A percentile compares a stretch with the other conserved stretches of the same genome.
phyloP scores from a whole-genome alignment of 2,113 vertebrate species.

The Callopanchax toddi region DNA sequence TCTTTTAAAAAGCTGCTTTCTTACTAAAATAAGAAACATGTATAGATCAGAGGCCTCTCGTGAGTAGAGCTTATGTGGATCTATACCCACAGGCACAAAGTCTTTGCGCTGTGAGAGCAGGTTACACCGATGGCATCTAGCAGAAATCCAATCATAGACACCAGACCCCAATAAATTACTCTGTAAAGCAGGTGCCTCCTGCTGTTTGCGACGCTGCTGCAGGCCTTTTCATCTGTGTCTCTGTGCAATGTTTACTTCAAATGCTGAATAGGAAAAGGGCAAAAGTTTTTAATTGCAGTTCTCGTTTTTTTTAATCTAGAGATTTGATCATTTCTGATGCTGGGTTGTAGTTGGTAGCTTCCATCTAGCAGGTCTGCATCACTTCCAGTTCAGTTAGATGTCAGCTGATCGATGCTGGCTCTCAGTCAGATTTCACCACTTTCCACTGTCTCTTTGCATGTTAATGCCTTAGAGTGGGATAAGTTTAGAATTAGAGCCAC shows the following conservation, averaged over 20 bases:
- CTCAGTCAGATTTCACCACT: slow-evolving; percentile 38
- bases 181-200: slow-evolving; percentile 62
- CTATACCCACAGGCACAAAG: slow-evolving; percentile 24
- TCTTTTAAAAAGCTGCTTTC: not conserved
- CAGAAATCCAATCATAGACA: slow-evolving; percentile 70
- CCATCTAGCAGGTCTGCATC: slow-evolving; percentile 29
- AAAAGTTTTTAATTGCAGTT: not conserved
- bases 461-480: slow-evolving; percentile 43
- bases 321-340: not conserved
- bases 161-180: slow-evolving; percentile 64
- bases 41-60: slow-evolving; percentile 5
- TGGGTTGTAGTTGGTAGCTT: too few relatives aligned
- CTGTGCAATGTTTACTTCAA: not conserved
- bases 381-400: slow-evolving; percentile 27
- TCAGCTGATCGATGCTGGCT: slow-evolving; percentile 29
- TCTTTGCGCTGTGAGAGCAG: slow-evolving; percentile 50
- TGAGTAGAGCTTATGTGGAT: slow-evolving; percentile 31
- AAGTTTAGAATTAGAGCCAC: slow-evolving; percentile 25
- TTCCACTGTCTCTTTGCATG: slow-evolving; percentile 44
- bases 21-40: too few relatives aligned
- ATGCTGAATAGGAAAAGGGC: not conserved
- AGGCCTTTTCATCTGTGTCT: not conserved
- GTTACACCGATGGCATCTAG: slow-evolving; percentile 74
- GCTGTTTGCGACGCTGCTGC: slow-evolving; percentile 39
- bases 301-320: too few relatives aligned